Conservation (phyloP, 2,888 invertebrate genomes). For the Fragum fragum region DNA sequence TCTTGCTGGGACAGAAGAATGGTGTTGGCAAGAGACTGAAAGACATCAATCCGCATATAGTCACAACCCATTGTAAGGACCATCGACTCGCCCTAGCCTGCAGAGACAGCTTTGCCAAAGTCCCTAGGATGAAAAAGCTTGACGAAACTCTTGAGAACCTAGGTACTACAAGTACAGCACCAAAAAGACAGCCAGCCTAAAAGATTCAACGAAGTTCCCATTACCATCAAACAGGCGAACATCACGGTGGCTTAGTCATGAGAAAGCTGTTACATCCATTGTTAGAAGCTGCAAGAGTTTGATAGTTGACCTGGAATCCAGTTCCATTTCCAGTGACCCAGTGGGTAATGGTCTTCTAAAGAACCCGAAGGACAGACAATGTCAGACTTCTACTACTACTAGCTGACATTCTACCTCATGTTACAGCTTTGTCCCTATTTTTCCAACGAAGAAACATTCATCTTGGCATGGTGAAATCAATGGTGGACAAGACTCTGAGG, state of each 20-base stretch:
- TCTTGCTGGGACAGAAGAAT: conserved; percentile 44
- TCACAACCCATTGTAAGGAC: too few relatives aligned
- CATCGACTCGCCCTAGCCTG: too few relatives aligned
- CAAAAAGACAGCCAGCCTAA: too few relatives aligned
- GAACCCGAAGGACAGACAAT: conserved; percentile 42
- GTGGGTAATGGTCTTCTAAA: conserved; percentile 61
- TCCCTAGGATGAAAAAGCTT: too few relatives aligned
- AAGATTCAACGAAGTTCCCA: too few relatives aligned
- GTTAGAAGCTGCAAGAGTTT: conserved; percentile 38
- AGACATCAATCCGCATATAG: conserved; percentile 40
- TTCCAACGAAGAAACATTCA: conserved; percentile 49
- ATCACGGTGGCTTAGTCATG: too few relatives aligned
- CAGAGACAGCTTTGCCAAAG: too few relatives aligned
- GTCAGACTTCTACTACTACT: conserved; percentile 37
- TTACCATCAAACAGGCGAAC: too few relatives aligned
- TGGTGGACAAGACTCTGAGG: conserved; percentile 44
- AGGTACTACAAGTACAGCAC: too few relatives aligned
- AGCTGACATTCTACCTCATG: conserved; percentile 61
- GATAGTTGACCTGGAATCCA: conserved; percentile 53
- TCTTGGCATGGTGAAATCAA: conserved; percentile 39
- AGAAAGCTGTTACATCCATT: too few relatives aligned
- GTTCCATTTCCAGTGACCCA: conserved; percentile 28
- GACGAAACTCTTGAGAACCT: too few relatives aligned
- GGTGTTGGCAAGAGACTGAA: conserved; percentile 37
- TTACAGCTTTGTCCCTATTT: conserved; percentile 34